Conservation (phyloP, 2,797 vertebrate genomes). For the Enteromius afrohamiltoni region DNA sequence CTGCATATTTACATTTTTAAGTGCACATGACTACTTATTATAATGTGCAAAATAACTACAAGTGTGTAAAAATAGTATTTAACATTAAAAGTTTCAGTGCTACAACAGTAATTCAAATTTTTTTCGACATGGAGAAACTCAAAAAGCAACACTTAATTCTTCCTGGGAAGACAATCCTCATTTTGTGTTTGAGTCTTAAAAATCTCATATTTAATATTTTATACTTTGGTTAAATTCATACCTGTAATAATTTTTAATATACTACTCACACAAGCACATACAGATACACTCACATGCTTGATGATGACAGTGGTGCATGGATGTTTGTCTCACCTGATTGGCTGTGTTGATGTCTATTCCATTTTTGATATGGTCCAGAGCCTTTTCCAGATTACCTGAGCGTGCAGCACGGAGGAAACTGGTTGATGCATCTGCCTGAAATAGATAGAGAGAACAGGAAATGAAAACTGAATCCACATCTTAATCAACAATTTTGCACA, state of each 20-base stretch:
- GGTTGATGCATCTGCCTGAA: conserved; percentile 90
- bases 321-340: conserved; percentile 86
- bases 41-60: background rate
- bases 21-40: background rate
- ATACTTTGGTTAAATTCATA: background rate
- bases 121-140: background rate
- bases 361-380: conserved; percentile 94
- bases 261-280: conserved; percentile 5
- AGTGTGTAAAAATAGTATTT: background rate
- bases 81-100: background rate
- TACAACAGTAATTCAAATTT: background rate
- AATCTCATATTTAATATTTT: background rate
- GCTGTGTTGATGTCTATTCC: conserved; percentile 93
- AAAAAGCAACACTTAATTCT: background rate
- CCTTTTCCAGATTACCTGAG: conserved; percentile 97
- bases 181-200: background rate
- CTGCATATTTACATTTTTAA: background rate
- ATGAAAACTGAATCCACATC: background rate
- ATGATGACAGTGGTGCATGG: background rate
- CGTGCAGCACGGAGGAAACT: conserved; percentile 95
- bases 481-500: background rate
- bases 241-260: background rate
- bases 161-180: background rate
- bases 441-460: conserved; percentile 28
- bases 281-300: background rate